A percentile compares a stretch with the other conserved stretches of the same genome.
phyloP scores from a whole-genome alignment of 2,797 vertebrate species.

The Scolopax bukidnonensis region DNA sequence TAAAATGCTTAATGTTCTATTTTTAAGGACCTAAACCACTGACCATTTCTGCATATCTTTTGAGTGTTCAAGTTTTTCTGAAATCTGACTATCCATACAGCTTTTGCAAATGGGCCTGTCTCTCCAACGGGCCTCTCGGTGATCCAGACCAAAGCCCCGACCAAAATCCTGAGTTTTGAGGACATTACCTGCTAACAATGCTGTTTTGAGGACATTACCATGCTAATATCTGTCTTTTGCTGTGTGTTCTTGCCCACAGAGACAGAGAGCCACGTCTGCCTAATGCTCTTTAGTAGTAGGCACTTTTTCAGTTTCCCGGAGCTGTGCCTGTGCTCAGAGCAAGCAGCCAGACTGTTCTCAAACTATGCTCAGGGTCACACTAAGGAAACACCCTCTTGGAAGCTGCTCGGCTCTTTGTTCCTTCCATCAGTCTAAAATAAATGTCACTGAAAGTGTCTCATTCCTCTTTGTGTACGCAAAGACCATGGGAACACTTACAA shows the following conservation, averaged over 20 bases:
- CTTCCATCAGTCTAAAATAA: conserved; percentile 17
- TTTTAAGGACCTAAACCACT: background rate
- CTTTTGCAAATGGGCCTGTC: background rate
- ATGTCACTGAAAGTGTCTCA: conserved; percentile 14
- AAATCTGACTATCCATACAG: background rate
- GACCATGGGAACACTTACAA: conserved; percentile 1
- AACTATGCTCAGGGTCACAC: background rate
- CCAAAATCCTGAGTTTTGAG: background rate
- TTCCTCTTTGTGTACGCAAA: background rate
- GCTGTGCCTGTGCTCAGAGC: background rate
- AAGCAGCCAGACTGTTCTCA: conserved; percentile 11
- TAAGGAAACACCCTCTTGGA: conserved; percentile 33
- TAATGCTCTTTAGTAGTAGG: background rate
- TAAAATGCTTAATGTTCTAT: background rate
- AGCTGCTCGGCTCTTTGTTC: conserved; percentile 27
- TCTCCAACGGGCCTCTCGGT: background rate
- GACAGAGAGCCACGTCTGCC: background rate
- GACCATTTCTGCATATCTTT: background rate
- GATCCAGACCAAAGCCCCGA: background rate
- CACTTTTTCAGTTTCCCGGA: background rate
- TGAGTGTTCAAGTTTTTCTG: background rate
- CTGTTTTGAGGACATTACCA: background rate
- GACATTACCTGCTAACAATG: background rate
- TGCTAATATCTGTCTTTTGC: background rate
- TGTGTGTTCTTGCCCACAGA: background rate